Base-by-base conservation (phyloP, 1,140 invertebrate species). In the Pseudomyrmex cubaensis region DNA sequence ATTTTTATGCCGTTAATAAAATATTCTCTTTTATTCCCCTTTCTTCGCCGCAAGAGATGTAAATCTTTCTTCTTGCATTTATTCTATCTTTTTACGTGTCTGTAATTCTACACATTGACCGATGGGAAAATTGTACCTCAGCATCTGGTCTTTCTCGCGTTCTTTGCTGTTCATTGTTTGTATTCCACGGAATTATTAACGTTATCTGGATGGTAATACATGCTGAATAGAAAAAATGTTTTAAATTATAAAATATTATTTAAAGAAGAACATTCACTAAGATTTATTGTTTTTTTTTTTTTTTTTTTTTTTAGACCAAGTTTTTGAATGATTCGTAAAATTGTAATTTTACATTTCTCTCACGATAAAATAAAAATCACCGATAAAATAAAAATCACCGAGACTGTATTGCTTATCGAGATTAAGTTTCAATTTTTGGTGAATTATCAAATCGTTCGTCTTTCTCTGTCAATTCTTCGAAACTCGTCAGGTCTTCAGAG, bases 1-100 rank as follows among this genome's bases (percentile, higher is more conserved):
- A 80, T 80, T 80, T 80, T 80, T 80, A 70, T 59, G 76, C 66
- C 66, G 44, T 80, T 80, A 80, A 80, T 80, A 80, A 72, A 80
- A 80, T 80, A 80, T 80, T 80, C 76, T 17, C 76, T 59, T 80
- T 80, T 59, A 67, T 72, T 72, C 56, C 54, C 35, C 66, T 50
- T 80, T 56, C 76, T 72, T 72, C 44, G 20, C 69, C 76, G 66
- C 35, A 35, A 35, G 35, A 35, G 35, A 80, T 80, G 66, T 72
- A 72, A 72, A 80, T 72, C 54, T 80, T 80, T 72, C 76, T 80
- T 80, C 44, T 80, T 66, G 76, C 54, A 59, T 80, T 72, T 72
- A 80, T 80, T 80, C 76, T 59, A n/a, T 44, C 66, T 72, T 80
- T 80, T 72, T 44, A 59, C 56, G 54, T 70, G 44, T 66, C 48